Conservation (phyloP, 2,888 invertebrate species). For the Thumatha senex region DNA sequence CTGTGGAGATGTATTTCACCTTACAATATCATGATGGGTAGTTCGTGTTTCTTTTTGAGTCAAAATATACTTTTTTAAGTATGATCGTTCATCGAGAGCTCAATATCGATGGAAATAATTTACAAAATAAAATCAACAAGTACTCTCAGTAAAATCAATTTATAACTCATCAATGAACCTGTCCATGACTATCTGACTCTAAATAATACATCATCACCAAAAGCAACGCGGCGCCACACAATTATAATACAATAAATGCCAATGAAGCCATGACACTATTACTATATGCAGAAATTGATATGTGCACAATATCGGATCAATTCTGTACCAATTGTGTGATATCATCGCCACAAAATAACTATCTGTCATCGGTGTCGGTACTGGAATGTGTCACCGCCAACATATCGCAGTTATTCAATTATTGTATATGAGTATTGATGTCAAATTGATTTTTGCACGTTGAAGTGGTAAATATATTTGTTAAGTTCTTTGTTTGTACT, state of each 20-base stretch:
- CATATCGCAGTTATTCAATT: constrained; percentile 69
- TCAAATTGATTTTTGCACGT: constrained; percentile 55
- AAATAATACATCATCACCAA: constrained; percentile 16
- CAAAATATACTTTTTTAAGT: too few species aligned
- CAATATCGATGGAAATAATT: too few species aligned
- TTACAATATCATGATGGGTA: too few species aligned
- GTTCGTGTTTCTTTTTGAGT: too few species aligned
- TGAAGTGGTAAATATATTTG: constrained; percentile 23
- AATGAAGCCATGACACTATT: constrained; percentile 55
- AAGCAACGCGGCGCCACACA: constrained; percentile 38
- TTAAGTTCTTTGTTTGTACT: too few species aligned
- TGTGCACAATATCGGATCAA: constrained; percentile 56
- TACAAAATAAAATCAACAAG: too few species aligned
- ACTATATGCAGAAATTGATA: constrained; percentile 61
- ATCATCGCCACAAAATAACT: constrained; percentile 20
- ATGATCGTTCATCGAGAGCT: too few species aligned
- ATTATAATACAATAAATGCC: constrained; percentile 51
- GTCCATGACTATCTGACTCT: not conserved
- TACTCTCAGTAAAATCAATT: too few species aligned
- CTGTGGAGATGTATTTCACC: too few species aligned
- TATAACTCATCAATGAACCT: not conserved
- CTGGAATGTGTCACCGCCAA: constrained; percentile 50
- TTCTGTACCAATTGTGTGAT: constrained; percentile 45
- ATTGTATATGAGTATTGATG: constrained; percentile 70
- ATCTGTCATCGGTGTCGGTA: constrained; percentile 14